Evolutionary conservation across 2,888 invertebrate species (phyloP).

Genomic region (Hydraecia micacea): DNA sequence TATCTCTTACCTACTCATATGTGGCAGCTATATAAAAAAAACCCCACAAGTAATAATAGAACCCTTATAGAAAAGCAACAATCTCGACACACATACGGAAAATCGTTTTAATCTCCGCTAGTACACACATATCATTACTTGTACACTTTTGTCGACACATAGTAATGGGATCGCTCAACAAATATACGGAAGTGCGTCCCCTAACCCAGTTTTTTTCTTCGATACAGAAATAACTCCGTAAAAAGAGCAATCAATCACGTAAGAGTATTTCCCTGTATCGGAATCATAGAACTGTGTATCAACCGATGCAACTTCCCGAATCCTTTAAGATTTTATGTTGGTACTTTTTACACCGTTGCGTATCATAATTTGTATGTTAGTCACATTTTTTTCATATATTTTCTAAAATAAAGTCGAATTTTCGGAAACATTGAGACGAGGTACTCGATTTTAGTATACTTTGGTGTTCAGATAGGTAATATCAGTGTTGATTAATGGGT

Average conservation of each 20-base stretch:
- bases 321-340: constrained; percentile 73
- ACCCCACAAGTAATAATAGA: background rate
- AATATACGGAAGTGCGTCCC: constrained; percentile 57
- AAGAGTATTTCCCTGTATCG: constrained; percentile 71
- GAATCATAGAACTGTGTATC: constrained; percentile 68
- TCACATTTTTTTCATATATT: background rate
- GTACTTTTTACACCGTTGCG: constrained; percentile 68
- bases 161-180: constrained; percentile 57
- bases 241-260: constrained; percentile 70
- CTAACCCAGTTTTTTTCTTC: constrained; percentile 61
- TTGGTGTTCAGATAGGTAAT: background rate
- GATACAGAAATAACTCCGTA: constrained; percentile 59
- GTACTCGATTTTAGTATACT: too few species aligned
- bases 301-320: constrained; percentile 71
- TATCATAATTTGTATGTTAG: background rate
- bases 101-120: constrained; percentile 34
- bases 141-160: constrained; percentile 57
- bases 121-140: constrained; percentile 54
- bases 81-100: constrained; percentile 2
- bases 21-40: background rate
- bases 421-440: too few species aligned
- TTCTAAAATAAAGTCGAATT: too few species aligned
- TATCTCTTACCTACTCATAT: background rate
- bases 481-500: background rate
- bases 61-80: background rate